Base-by-base conservation (phyloP, 2,113 vertebrate species). In the Megalops atlanticus region DNA sequence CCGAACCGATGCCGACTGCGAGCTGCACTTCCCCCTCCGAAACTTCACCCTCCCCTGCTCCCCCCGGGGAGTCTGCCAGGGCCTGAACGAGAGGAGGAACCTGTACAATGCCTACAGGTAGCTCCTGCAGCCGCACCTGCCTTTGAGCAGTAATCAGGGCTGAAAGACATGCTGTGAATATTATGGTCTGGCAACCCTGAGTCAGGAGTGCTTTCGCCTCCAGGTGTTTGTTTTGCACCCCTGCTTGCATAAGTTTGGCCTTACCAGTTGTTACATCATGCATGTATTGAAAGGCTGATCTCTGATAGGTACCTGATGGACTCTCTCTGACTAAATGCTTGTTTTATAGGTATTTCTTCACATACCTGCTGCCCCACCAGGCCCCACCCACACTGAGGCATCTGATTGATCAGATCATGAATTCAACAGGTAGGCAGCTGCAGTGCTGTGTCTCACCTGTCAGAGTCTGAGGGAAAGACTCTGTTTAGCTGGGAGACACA, bases 61-160 rank as follows among this genome's bases (percentile, higher is more conserved):
- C 0, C 0, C 39, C 0, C 72, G 0, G 21, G 92, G 94, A 31
- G 88, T 91, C 38, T 98, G 97, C 0, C 87, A 93, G 80, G 93
- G 94, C 16, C 88, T 96, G 81, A 96, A 96, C 10, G 95, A 97
- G 85, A 96, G 95, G 92, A 96, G 92, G 89, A 97, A 98, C 87
- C 94, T 97, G 82, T 98, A 97, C 91, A 98, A 97, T 58, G 96
- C 96, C 0, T 96, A 96, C 88, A 94, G 96, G 96, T 98, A 90
- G 76, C 33, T 15, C 14, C 71, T 73, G 27, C 35, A 38, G 74
- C n/a, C 11, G 27, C 24, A 21, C 2, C 58, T 64, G 0, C 24
- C 58, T 27, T 58, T 18, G 24, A 58, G n/a, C n/a, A 58, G 24
- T 8, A 64, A 21, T 54, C 2, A 54, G 18, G 49, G 49, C 16